Conservation (phyloP, 2,113 vertebrate genomes). For the Oryzias woworae region DNA sequence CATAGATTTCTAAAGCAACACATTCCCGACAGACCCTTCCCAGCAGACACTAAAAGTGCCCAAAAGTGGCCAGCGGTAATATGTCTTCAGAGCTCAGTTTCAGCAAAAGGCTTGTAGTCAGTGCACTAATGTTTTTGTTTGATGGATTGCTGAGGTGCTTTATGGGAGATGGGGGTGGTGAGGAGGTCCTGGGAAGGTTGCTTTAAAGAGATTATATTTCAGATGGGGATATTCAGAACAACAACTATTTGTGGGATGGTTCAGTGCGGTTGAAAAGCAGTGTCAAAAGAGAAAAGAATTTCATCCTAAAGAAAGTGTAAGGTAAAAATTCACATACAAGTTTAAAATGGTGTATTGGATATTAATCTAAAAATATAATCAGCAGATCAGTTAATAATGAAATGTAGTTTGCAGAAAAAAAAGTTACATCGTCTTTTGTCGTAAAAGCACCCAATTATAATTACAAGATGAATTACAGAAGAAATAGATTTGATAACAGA, state of each 20-base stretch:
- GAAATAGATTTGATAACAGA: not conserved
- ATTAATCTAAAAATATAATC: not conserved
- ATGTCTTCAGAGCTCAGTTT: conserved; percentile 60
- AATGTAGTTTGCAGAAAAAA: too few species aligned
- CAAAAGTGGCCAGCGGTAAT: conserved; percentile 57
- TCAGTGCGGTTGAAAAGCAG: conserved; percentile 33
- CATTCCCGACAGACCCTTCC: conserved; percentile 34
- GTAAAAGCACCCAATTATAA: too few species aligned
- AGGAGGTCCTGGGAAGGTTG: conserved; percentile 43
- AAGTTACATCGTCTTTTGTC: too few species aligned
- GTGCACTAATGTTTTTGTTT: conserved; percentile 63
- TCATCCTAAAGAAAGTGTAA: conserved; percentile 7
- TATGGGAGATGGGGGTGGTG: conserved; percentile 37
- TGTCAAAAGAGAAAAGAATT: conserved; percentile 14
- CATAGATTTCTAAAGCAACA: conserved; percentile 11
- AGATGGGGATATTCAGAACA: conserved; percentile 34
- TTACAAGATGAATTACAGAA: not conserved
- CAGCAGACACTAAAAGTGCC: conserved; percentile 46
- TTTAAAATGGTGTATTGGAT: not conserved
- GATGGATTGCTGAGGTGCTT: conserved; percentile 66
- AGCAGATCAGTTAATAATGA: too few species aligned
- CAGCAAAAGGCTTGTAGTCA: conserved; percentile 55
- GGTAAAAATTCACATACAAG: conserved; percentile 21
- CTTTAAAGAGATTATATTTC: conserved; percentile 62
- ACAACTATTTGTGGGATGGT: conserved; percentile 28